Conservation (phyloP, 2,888 invertebrate species). For the Rotaria socialis region DNA sequence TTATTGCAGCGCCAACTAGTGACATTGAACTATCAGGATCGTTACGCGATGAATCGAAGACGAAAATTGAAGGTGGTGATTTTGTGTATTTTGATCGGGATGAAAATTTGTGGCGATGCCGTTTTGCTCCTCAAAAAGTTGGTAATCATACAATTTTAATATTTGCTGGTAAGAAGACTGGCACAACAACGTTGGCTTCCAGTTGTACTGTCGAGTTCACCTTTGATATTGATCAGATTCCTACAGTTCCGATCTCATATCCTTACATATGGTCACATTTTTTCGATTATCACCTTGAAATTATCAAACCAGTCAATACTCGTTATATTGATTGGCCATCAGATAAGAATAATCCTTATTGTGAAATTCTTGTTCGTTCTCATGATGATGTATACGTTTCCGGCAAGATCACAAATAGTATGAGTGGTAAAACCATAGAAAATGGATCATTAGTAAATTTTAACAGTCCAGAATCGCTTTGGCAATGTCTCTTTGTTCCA, state of each 20-base stretch:
- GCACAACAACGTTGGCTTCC: too few relatives aligned
- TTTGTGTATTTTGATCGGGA: neutral
- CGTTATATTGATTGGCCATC: neutral
- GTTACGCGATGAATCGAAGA: neutral
- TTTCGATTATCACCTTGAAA: slow-evolving; percentile 4
- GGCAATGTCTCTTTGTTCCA: neutral
- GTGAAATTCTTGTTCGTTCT: neutral
- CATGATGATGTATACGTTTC: neutral
- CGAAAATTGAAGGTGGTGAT: neutral
- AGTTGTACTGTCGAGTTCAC: neutral
- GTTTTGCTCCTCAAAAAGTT: neutral
- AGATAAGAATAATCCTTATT: neutral
- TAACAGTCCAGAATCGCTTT: neutral
- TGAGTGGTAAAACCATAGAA: neutral
- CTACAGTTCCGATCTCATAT: neutral
- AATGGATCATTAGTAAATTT: neutral
- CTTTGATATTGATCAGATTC: neutral
- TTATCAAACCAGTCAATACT: neutral
- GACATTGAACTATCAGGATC: neutral
- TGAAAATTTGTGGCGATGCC: neutral
- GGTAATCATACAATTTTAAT: neutral
- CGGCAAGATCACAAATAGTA: neutral
- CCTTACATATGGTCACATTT: neutral
- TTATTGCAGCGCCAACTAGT: neutral
- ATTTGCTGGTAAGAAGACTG: neutral